A percentile compares a stretch with the other conserved stretches of the same genome.
These are phyloP conservation scores for Silurus aristotelis DNA, from an alignment of 2,797 vertebrate genomes.

Conservation along the genomic window DNA sequence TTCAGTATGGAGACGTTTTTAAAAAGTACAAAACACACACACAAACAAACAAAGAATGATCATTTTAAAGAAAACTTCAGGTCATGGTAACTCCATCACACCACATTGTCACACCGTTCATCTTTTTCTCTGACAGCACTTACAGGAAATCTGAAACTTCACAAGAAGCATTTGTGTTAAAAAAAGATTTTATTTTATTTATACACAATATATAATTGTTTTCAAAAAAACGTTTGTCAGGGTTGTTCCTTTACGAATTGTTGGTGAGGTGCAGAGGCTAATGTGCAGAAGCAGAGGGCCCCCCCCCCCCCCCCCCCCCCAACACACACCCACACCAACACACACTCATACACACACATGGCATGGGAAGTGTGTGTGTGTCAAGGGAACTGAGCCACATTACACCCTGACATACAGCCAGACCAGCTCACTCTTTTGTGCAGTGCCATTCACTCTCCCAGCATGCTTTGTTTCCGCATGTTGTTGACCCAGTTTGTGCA, in stretches of 20 bases:
- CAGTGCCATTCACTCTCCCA: constrained; percentile 50
- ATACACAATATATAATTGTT: not conserved
- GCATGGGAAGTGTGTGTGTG: constrained; percentile 43
- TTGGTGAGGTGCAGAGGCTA: constrained; percentile 69
- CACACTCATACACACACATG: constrained; percentile 41
- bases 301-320: too few relatives aligned
- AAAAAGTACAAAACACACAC: too few relatives aligned
- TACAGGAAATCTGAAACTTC: too few relatives aligned
- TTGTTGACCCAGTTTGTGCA: constrained; percentile 64
- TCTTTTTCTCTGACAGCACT: too few relatives aligned
- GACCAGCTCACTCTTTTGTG: constrained; percentile 53
- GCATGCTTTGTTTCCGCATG: constrained; percentile 58
- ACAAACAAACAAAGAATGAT: too few relatives aligned
- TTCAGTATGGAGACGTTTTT: too few relatives aligned
- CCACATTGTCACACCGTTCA: too few relatives aligned
- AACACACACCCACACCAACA: not conserved
- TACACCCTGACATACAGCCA: constrained; percentile 41
- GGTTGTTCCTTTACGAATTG: not conserved
- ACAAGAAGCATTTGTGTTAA: not conserved
- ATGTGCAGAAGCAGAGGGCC: constrained; percentile 63
- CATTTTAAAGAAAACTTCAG: too few relatives aligned
- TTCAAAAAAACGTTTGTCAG: not conserved
- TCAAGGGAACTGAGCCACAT: constrained; percentile 40
- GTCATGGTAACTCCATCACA: too few relatives aligned
- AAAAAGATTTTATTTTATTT: not conserved